A percentile compares a stretch with the other conserved stretches of the same genome.
These are phyloP conservation scores for Diglossa brunneiventris DNA, from an alignment of 2,113 vertebrate genomes.

Conservation along the genomic window DNA sequence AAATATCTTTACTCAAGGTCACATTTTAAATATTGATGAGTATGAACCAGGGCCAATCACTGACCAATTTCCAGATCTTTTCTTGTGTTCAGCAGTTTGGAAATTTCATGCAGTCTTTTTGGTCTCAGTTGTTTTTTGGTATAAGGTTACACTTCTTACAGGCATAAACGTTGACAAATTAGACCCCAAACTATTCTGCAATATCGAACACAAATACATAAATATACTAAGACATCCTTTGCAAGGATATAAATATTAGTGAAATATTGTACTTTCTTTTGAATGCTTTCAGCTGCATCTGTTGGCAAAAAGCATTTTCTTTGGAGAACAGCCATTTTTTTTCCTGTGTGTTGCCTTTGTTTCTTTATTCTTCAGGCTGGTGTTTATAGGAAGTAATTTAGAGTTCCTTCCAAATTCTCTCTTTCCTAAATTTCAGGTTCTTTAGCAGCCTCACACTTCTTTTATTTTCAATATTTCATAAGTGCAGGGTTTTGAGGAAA, in stretches of 20 bases:
- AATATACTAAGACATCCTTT: not conserved
- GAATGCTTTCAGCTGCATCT: not conserved
- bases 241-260: not conserved
- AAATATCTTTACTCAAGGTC: not conserved
- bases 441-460: not conserved
- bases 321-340: not conserved
- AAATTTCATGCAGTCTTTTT: not conserved
- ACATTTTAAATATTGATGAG: not conserved
- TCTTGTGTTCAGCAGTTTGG: not conserved
- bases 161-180: not conserved
- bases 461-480: not conserved
- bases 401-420: not conserved
- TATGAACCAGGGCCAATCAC: not conserved
- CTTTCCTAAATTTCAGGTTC: not conserved
- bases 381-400: not conserved
- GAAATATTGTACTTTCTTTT: not conserved
- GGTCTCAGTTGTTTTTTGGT: not conserved
- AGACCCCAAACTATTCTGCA: not conserved
- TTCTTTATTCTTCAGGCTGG: not conserved
- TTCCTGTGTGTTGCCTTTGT: not conserved
- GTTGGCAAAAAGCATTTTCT: not conserved
- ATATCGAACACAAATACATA: not conserved
- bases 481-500: not conserved
- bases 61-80: not conserved
- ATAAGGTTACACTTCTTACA: not conserved